Conservation (phyloP, 1,140 invertebrate genomes). For the Drosophila guanche region DNA sequence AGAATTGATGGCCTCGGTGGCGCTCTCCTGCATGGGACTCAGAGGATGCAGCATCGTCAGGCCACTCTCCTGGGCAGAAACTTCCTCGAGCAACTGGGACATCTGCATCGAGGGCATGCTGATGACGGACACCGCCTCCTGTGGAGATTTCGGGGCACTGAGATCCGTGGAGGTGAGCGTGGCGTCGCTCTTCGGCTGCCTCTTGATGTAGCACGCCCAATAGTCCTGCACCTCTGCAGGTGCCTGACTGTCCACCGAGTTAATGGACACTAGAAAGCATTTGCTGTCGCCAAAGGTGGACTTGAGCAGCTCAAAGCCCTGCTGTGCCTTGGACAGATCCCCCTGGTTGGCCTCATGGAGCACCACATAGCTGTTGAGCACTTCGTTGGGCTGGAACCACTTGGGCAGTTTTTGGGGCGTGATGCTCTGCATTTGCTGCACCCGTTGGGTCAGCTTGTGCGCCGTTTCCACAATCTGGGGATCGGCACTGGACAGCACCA, state of each 20-base stretch:
- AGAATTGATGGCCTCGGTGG: slow-evolving; percentile 77
- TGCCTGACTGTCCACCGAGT: slow-evolving; percentile 87
- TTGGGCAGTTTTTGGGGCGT: slow-evolving; percentile 91
- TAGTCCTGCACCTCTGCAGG: slow-evolving; percentile 89
- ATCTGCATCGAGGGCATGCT: slow-evolving; percentile 84
- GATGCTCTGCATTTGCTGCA: slow-evolving; percentile 90
- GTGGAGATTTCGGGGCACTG: slow-evolving; percentile 87
- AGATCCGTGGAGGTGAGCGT: slow-evolving; percentile 85
- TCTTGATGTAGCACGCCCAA: slow-evolving; percentile 91
- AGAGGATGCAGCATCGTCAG: slow-evolving; percentile 86
- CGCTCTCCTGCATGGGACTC: slow-evolving; percentile 85
- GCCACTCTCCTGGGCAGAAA: slow-evolving; percentile 58
- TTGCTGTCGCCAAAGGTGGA: slow-evolving; percentile 92
- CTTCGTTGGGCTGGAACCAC: slow-evolving; percentile 93
- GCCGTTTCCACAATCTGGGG: slow-evolving; percentile 91
- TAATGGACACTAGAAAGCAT: slow-evolving; percentile 95
- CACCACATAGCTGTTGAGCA: slow-evolving; percentile 95
- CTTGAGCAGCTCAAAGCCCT: slow-evolving; percentile 92
- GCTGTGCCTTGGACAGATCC: slow-evolving; percentile 85
- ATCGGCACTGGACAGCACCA: slow-evolving; percentile 93
- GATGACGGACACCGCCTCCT: slow-evolving; percentile 84
- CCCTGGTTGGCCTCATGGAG: slow-evolving; percentile 89
- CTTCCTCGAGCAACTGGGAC: slow-evolving; percentile 60
- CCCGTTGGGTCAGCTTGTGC: slow-evolving; percentile 89
- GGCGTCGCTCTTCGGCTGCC: slow-evolving; percentile 85